A percentile compares a stretch with the other conserved stretches of the same genome.
phyloP scores from a whole-genome alignment of 1,140 invertebrate genomes.

The Anagrus nilaparvatae region DNA sequence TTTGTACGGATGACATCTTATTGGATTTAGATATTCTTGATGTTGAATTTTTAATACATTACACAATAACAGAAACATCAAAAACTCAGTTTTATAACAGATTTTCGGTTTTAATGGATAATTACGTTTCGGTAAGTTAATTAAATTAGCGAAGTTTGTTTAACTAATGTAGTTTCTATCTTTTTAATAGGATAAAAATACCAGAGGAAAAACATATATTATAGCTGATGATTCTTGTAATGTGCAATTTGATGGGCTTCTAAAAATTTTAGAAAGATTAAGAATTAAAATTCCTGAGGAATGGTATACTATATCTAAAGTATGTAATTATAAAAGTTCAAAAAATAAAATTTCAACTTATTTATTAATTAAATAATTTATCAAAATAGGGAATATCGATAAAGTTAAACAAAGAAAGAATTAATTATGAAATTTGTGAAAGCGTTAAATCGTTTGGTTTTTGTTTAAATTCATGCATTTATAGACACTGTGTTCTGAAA shows the following conservation, averaged over 20 bases:
- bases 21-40: constrained; percentile 30
- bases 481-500: constrained; percentile 31
- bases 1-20: constrained; percentile 35
- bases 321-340: constrained; percentile 17
- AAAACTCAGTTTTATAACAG: constrained; percentile 34
- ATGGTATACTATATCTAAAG: constrained; percentile 20
- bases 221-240: constrained; percentile 31
- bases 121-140: constrained; percentile 27
- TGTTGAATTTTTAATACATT: constrained; percentile 36
- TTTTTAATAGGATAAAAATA: constrained; percentile 18
- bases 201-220: constrained; percentile 27
- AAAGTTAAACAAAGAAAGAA: constrained; percentile 28
- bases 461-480: constrained; percentile 28
- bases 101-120: constrained; percentile 35
- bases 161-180: background rate
- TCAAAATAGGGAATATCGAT: constrained; percentile 21
- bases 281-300: constrained; percentile 19
- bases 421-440: constrained; percentile 30
- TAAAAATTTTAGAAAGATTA: constrained; percentile 30
- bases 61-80: constrained; percentile 25
- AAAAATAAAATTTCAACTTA: constrained; percentile 10
- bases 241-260: constrained; percentile 29
- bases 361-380: constrained; percentile 11
- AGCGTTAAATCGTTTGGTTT: constrained; percentile 33
- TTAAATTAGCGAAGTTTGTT: constrained; percentile 6